These are phyloP conservation scores for Apamea monoglypha DNA, from an alignment of 2,888 invertebrate genomes.

Conservation along the genomic window DNA sequence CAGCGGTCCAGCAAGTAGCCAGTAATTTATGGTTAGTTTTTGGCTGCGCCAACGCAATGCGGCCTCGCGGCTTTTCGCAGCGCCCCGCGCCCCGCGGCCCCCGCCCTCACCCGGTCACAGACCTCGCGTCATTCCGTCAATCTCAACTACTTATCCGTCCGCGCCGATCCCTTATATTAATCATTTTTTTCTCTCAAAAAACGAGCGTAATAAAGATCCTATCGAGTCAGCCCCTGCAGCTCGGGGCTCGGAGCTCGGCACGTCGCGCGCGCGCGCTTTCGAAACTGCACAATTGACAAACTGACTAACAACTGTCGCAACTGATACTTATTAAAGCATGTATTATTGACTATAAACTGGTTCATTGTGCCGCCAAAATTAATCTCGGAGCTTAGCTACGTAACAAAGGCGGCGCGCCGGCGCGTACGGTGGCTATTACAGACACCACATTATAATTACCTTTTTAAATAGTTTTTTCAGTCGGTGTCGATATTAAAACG, in stretches of 20 bases:
- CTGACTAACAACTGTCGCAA: constrained; percentile 87
- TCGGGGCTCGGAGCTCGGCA: constrained; percentile 53
- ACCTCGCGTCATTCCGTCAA: constrained; percentile 88
- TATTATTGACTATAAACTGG: constrained; percentile 87
- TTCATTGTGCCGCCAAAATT: constrained; percentile 89
- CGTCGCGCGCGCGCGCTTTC: constrained; percentile 77
- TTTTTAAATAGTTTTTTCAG: constrained; percentile 90
- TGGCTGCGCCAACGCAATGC: constrained; percentile 88
- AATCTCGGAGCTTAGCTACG: constrained; percentile 89
- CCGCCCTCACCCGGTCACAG: constrained; percentile 84
- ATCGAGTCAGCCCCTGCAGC: constrained; percentile 81
- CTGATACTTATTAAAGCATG: constrained; percentile 85
- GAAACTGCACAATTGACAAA: constrained; percentile 85
- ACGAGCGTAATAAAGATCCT: constrained; percentile 84
- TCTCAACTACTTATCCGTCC: constrained; percentile 89
- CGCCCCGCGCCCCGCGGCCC: constrained; percentile 70
- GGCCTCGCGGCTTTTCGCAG: constrained; percentile 87
- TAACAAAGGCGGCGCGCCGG: constrained; percentile 87
- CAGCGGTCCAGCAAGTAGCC: constrained; percentile 86
- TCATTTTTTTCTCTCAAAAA: constrained; percentile 86
- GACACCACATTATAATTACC: constrained; percentile 88
- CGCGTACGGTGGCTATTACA: constrained; percentile 88
- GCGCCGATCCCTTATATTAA: constrained; percentile 87
- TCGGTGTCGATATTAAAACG: constrained; percentile 89
- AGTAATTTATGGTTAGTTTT: constrained; percentile 91